Evolutionary conservation across 2,113 vertebrate species (phyloP).

Genomic region (Chaetodon trifascialis): DNA sequence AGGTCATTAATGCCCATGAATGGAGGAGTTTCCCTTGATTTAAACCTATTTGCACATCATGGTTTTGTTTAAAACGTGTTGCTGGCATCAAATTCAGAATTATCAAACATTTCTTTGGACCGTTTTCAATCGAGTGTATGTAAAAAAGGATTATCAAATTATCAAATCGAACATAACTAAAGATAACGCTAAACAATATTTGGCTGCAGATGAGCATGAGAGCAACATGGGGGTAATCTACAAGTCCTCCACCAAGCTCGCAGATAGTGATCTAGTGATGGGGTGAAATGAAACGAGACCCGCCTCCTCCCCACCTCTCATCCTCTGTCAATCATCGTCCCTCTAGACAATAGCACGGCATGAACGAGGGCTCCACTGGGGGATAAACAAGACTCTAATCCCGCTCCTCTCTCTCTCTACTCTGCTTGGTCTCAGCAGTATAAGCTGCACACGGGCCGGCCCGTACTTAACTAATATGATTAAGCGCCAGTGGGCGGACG

Average conservation of each 20-base stretch:
- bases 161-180: no score
- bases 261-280: constrained; percentile 1
- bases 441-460: constrained; percentile 64
- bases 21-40: no score
- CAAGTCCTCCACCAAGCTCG: background rate
- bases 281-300: constrained; percentile 24
- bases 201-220: background rate
- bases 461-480: constrained; percentile 79
- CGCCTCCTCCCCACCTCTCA: constrained; percentile 28
- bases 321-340: constrained; percentile 60
- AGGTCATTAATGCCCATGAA: no score
- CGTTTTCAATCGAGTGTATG: no score
- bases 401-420: constrained; percentile 60
- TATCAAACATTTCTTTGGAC: no score
- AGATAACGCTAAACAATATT: background rate
- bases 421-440: constrained; percentile 47
- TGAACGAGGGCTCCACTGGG: constrained; percentile 50
- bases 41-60: no score
- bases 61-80: no score
- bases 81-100: no score
- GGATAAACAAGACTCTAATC: constrained; percentile 80
- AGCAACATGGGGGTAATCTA: background rate
- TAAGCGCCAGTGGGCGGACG: constrained; percentile 68
- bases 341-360: constrained; percentile 66
- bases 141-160: no score